Evolutionary conservation across 2,797 vertebrate species (phyloP).

Genomic region (Spheniscus humboldti): DNA sequence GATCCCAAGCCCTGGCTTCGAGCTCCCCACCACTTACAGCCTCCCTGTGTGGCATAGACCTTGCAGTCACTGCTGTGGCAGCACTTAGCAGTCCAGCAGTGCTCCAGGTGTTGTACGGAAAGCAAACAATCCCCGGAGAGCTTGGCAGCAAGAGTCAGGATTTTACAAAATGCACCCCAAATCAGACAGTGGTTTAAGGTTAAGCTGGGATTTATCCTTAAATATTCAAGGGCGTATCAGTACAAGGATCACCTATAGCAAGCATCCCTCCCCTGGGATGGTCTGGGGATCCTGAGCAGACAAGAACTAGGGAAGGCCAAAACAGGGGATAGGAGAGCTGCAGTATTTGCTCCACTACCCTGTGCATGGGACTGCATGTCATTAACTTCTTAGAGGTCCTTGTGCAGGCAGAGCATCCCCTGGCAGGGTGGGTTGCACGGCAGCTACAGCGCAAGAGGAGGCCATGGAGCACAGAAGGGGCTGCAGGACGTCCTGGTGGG

Average conservation of each 20-base stretch:
- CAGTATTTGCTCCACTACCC: background rate
- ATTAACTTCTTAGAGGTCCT: background rate
- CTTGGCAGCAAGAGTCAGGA: background rate
- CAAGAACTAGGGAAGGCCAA: background rate
- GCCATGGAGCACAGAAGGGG: rapidly evolving
- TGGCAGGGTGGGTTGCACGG: background rate
- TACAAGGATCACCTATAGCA: background rate
- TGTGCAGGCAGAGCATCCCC: background rate
- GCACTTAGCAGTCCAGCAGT: background rate
- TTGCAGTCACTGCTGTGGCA: background rate
- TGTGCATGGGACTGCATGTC: rapidly evolving
- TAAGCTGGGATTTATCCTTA: background rate
- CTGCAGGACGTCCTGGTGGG: background rate
- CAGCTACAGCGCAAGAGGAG: background rate
- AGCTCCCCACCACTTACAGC: background rate
- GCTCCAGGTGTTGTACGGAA: background rate
- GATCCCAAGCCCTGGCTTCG: background rate
- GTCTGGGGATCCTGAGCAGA: background rate
- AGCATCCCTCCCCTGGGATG: background rate
- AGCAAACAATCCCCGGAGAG: background rate
- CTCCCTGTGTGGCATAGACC: background rate
- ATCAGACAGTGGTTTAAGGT: background rate
- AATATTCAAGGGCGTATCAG: background rate
- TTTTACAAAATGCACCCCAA: background rate
- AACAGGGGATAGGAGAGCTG: background rate